A percentile compares a stretch with the other conserved stretches of the same genome.
phyloP scores from a whole-genome alignment of 1,140 invertebrate genomes.

The Microplitis mediator region DNA sequence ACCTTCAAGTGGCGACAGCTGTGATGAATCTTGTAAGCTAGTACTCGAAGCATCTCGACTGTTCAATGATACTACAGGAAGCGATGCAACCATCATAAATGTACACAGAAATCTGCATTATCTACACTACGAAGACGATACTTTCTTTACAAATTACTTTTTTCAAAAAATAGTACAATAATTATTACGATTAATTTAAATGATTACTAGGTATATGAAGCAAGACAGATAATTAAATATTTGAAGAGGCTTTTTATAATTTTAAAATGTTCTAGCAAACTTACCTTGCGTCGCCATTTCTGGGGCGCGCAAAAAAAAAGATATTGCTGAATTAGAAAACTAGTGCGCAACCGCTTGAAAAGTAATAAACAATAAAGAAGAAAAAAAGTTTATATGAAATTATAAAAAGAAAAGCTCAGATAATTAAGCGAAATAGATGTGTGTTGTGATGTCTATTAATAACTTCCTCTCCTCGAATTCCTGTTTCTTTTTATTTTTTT shows the following conservation, averaged over 20 bases:
- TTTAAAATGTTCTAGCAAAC: constrained; percentile 36
- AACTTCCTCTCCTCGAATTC: background rate
- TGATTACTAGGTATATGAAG: background rate
- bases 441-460: constrained; percentile 2
- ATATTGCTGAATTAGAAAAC: constrained; percentile 30
- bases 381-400: background rate
- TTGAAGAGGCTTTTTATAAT: background rate
- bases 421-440: constrained; percentile 11
- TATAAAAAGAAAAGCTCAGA: background rate
- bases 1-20: background rate
- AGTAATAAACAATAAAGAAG: background rate
- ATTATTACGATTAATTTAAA: no score
- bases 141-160: background rate
- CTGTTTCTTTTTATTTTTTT: background rate
- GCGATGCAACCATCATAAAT: background rate
- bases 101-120: background rate
- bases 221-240: background rate
- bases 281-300: constrained; percentile 59
- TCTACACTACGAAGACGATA: background rate
- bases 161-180: background rate
- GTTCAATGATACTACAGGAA: constrained; percentile 2
- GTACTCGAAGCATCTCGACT: background rate
- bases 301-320: constrained; percentile 56
- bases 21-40: background rate
- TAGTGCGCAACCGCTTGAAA: constrained; percentile 18